A percentile compares a stretch with the other conserved stretches of the same genome.
These are phyloP conservation scores for Lagria hirta DNA, from an alignment of 2,888 invertebrate genomes.

Conservation along the genomic window DNA sequence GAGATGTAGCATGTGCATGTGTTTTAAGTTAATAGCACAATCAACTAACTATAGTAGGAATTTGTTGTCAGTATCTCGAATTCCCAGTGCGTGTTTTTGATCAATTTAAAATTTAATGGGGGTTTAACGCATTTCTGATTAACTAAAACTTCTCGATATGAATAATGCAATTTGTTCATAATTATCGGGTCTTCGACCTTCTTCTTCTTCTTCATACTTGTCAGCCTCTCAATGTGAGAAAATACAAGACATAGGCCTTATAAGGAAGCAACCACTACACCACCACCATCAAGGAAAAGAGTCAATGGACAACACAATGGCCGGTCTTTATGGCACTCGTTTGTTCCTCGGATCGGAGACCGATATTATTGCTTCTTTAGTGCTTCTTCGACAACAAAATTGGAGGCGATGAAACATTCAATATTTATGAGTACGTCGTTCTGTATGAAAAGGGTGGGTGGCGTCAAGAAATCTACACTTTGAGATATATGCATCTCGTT, in stretches of 20 bases:
- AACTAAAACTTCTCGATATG: conserved; percentile 19
- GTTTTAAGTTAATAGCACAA: no score
- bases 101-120: no score
- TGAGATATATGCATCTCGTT: no score
- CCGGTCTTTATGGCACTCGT: conserved; percentile 19
- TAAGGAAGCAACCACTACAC: conserved; percentile 35
- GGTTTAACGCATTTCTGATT: no score
- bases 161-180: conserved; percentile 20
- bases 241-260: conserved; percentile 35
- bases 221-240: conserved; percentile 37
- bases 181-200: conserved; percentile 39
- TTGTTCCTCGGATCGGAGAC: conserved; percentile 14
- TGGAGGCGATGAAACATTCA: conserved; percentile 10
- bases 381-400: conserved; percentile 12
- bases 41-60: no score
- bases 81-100: no score
- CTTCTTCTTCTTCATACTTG: conserved; percentile 35
- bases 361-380: conserved; percentile 20
- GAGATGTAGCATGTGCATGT: no score
- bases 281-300: conserved; percentile 13
- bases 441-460: conserved; percentile 8
- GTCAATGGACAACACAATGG: conserved; percentile 20
- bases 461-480: no score
- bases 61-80: no score
- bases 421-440: conserved; percentile 10